phyloP scores from a whole-genome alignment of 2,113 vertebrate species.

The Gymnogyps californianus region DNA sequence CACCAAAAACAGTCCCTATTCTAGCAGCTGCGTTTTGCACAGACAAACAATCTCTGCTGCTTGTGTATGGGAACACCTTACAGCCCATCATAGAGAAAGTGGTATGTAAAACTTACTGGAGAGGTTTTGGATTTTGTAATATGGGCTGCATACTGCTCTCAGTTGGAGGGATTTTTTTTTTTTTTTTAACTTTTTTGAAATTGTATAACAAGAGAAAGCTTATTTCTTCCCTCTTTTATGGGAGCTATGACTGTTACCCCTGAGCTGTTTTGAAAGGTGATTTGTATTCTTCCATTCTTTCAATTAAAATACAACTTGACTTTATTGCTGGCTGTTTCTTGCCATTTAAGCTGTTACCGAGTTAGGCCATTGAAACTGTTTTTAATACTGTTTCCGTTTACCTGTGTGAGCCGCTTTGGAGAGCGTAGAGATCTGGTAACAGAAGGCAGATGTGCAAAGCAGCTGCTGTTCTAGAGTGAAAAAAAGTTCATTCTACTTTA shows the following conservation, averaged over 20 bases:
- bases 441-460: background rate
- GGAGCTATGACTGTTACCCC: background rate
- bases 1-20: constrained; percentile 85
- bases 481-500: background rate
- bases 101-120: constrained; percentile 68
- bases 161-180: background rate
- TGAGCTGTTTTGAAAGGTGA: background rate
- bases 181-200: background rate
- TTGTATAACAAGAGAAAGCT: background rate
- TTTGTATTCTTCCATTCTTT: background rate
- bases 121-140: background rate
- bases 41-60: constrained; percentile 79
- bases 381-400: background rate
- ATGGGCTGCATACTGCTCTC: background rate
- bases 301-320: background rate
- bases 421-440: background rate
- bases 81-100: constrained; percentile 90
- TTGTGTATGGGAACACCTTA: constrained; percentile 89
- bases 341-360: background rate
- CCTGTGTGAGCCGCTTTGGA: background rate
- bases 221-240: background rate
- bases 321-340: background rate
- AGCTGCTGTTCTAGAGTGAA: background rate
- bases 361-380: background rate
- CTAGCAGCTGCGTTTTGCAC: constrained; percentile 82